Percentiles rank a stretch among this genome's conserved stretches.
phyloP scores from a whole-genome alignment of 2,797 vertebrate species.

The Myotis daubentonii region DNA sequence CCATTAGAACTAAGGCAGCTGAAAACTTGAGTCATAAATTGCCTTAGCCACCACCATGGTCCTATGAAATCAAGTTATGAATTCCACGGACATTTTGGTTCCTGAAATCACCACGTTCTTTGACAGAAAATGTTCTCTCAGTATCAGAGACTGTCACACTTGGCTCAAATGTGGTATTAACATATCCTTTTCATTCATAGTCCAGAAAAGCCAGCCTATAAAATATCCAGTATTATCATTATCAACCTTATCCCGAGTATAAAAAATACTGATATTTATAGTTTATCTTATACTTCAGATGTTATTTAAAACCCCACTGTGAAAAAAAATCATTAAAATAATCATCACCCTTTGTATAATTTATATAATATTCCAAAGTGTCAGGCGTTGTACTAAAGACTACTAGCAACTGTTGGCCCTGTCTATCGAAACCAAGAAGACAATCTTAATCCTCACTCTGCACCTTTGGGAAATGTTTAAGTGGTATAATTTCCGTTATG shows the following conservation, averaged over 20 bases:
- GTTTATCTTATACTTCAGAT: conserved; percentile 23
- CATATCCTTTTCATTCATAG: not conserved
- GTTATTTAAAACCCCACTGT: not conserved
- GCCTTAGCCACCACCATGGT: not conserved
- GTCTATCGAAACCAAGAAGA: conserved; percentile 12
- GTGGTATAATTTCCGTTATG: not conserved
- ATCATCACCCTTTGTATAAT: conserved; percentile 11
- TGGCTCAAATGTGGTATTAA: not conserved
- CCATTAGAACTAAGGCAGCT: not conserved
- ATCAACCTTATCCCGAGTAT: not conserved
- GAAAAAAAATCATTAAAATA: conserved; percentile 27
- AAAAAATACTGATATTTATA: not conserved
- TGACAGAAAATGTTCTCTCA: not conserved
- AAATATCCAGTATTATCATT: not conserved
- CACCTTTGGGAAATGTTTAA: not conserved
- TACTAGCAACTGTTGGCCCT: not conserved
- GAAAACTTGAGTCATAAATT: not conserved
- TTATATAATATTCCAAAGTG: not conserved
- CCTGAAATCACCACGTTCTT: not conserved
- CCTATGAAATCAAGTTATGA: not conserved
- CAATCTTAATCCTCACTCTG: not conserved
- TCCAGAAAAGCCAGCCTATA: not conserved
- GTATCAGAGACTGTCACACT: not conserved
- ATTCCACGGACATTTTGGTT: not conserved
- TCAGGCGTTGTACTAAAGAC: not conserved